Percentiles rank a stretch among this genome's conserved stretches.
Evolutionary conservation across 2,797 vertebrate species (phyloP).

Genomic region (Erithacus rubecula): DNA sequence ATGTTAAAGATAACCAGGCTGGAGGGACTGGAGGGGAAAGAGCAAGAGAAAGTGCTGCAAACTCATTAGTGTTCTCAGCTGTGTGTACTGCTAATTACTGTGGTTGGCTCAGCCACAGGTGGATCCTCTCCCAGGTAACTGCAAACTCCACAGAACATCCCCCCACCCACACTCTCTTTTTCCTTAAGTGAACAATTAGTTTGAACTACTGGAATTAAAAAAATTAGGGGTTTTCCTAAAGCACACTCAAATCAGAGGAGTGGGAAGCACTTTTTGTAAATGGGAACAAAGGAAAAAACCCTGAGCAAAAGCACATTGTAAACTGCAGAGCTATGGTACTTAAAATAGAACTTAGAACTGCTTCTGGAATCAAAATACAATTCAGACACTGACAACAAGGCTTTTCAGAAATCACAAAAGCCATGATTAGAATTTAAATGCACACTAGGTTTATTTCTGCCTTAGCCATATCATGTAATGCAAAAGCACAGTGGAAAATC

Average conservation of each 20-base stretch:
- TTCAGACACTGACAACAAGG: neutral
- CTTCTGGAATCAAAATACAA: neutral
- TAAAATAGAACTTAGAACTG: neutral
- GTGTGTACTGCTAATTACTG: rapidly evolving
- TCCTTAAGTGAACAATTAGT: neutral
- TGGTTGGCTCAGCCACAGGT: neutral
- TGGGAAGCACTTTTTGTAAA: neutral
- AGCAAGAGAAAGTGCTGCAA: neutral
- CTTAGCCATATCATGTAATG: neutral
- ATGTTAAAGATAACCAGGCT: neutral
- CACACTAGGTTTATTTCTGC: neutral
- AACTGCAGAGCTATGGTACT: neutral
- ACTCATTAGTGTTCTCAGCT: rapidly evolving
- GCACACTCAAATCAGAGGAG: neutral
- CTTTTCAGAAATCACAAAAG: neutral
- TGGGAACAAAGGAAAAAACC: neutral
- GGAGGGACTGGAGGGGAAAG: neutral
- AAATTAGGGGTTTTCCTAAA: conserved; percentile 14
- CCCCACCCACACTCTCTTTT: neutral
- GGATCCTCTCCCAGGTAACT: neutral
- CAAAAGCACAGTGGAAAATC: neutral
- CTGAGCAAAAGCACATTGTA: neutral
- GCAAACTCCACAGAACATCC: neutral
- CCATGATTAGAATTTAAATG: neutral
- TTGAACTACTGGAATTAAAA: neutral